Evolutionary conservation across 2,888 invertebrate genomes (phyloP).

Genomic region (Nudaria mundana): DNA sequence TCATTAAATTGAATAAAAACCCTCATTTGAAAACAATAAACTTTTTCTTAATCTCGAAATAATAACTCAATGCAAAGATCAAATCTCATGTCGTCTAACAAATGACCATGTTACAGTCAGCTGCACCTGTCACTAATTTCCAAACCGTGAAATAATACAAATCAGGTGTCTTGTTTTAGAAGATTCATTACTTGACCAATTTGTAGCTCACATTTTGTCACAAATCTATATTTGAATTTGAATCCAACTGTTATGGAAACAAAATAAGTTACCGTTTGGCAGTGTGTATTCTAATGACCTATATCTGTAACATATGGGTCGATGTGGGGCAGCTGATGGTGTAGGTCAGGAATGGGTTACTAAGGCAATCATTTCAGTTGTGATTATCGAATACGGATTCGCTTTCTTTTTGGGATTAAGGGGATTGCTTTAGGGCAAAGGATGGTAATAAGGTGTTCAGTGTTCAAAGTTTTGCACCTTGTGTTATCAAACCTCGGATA

Average conservation of each 20-base stretch:
- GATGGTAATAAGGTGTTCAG: slow-evolving; percentile 65
- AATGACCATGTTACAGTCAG: slow-evolving; percentile 45
- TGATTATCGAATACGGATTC: slow-evolving; percentile 67
- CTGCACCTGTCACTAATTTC: slow-evolving; percentile 63
- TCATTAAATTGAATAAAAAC: slow-evolving; percentile 23
- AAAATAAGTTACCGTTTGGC: slow-evolving; percentile 29
- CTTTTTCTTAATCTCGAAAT: slow-evolving; percentile 44
- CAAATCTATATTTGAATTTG: slow-evolving; percentile 22
- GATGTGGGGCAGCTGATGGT: slow-evolving; percentile 63
- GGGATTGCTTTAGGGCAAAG: slow-evolving; percentile 51
- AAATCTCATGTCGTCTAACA: slow-evolving; percentile 41
- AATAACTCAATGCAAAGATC: slow-evolving; percentile 58
- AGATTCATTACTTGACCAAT: slow-evolving; percentile 60
- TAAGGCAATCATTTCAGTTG: slow-evolving; percentile 61
- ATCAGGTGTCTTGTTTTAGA: slow-evolving; percentile 56
- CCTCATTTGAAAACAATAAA: slow-evolving; percentile 25
- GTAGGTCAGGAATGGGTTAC: slow-evolving; percentile 65
- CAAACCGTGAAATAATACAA: slow-evolving; percentile 53
- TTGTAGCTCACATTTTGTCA: slow-evolving; percentile 32
- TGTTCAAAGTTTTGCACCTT: slow-evolving; percentile 71
- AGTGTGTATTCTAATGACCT: slow-evolving; percentile 54
- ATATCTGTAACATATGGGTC: slow-evolving; percentile 71
- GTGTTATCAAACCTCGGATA: slow-evolving; percentile 59
- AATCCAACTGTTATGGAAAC: slow-evolving; percentile 15
- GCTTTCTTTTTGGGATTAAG: slow-evolving; percentile 60